phyloP scores from a whole-genome alignment of 2,113 vertebrate species.

The Tyto alba region DNA sequence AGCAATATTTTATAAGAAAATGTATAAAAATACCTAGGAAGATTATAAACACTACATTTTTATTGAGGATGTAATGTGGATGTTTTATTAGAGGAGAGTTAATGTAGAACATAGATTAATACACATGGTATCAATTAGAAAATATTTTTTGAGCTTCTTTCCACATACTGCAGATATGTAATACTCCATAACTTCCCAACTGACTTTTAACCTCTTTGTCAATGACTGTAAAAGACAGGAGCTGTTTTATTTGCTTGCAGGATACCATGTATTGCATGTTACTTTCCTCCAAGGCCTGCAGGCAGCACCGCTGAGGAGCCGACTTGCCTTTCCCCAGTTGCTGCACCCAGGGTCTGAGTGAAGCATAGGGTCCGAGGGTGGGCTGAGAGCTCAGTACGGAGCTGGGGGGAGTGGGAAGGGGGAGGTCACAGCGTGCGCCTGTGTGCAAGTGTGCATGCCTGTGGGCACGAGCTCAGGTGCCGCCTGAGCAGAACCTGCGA shows the following conservation, averaged over 20 bases:
- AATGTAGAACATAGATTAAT: background rate
- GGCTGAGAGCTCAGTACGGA: background rate
- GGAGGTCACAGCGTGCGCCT: fast-evolving
- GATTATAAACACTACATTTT: background rate
- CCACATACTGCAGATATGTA: background rate
- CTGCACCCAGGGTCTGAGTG: background rate
- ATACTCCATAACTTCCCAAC: background rate
- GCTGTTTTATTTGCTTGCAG: background rate
- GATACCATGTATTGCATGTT: background rate
- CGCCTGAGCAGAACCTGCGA: background rate
- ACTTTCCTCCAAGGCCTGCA: background rate
- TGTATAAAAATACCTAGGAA: background rate
- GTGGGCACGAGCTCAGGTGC: background rate
- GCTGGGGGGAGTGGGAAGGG: background rate
- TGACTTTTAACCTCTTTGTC: background rate
- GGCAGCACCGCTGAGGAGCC: background rate
- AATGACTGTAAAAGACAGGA: background rate
- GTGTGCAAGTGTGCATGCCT: fast-evolving
- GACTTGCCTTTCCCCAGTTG: fast-evolving
- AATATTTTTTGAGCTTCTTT: background rate
- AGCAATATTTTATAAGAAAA: background rate
- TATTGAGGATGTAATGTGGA: background rate
- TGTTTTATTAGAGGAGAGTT: background rate
- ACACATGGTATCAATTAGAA: background rate
- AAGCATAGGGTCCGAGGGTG: background rate